Evolutionary conservation across 2,797 vertebrate genomes (phyloP).

Genomic region (Neosilurus mollespiculum): DNA sequence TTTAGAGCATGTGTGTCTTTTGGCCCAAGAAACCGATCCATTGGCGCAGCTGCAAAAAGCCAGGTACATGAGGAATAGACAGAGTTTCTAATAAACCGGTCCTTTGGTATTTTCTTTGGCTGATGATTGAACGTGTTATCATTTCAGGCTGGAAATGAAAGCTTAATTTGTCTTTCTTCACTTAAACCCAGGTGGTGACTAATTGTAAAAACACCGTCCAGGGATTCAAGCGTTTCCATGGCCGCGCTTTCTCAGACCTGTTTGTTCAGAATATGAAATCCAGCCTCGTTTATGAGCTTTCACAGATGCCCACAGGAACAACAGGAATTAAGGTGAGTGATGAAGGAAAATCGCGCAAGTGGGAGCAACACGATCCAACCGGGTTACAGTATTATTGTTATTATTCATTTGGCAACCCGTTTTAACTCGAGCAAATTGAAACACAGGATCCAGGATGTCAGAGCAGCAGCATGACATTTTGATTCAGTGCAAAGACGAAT

Average conservation of each 20-base stretch:
- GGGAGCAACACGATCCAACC: no score
- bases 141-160: background rate
- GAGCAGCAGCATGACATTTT: background rate
- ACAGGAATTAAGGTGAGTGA: slow-evolving; percentile 89
- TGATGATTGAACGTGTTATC: background rate
- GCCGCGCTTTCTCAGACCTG: slow-evolving; percentile 91
- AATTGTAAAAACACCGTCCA: slow-evolving; percentile 97
- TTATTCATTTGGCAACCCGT: background rate
- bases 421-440: background rate
- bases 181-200: slow-evolving; percentile 83
- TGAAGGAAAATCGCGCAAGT: background rate
- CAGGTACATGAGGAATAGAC: slow-evolving; percentile 76
- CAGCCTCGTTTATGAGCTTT: slow-evolving; percentile 88
- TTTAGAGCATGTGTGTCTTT: slow-evolving; percentile 91
- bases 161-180: slow-evolving; percentile 4
- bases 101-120: background rate
- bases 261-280: slow-evolving; percentile 88
- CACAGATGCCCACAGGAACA: slow-evolving; percentile 89
- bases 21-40: slow-evolving; percentile 92
- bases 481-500: background rate
- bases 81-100: background rate
- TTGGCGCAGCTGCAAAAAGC: slow-evolving; percentile 96
- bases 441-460: background rate
- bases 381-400: background rate
- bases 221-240: slow-evolving; percentile 97